Conservation (phyloP, 1,140 invertebrate species). For the Aphelinus atriplicis region DNA sequence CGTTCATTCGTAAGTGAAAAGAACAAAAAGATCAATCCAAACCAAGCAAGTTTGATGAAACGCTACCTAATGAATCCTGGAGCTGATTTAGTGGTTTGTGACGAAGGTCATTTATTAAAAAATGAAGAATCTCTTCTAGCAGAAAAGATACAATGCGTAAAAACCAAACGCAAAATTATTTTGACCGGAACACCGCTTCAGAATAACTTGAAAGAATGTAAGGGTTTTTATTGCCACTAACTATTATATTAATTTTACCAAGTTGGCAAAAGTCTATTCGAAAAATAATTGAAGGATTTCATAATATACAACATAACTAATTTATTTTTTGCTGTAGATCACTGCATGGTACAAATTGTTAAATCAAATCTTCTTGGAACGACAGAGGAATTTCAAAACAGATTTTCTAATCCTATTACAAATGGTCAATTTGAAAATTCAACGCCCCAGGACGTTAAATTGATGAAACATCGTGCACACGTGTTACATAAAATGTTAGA, state of each 20-base stretch:
- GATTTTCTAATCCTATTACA: slow-evolving; percentile 91
- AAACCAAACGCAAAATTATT: slow-evolving; percentile 82
- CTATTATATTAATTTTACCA: background rate
- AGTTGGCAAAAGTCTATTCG: too few species aligned
- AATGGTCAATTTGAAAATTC: slow-evolving; percentile 96
- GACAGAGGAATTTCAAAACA: slow-evolving; percentile 86
- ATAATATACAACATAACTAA: background rate
- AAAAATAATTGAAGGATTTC: background rate
- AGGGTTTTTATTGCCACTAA: slow-evolving; percentile 44
- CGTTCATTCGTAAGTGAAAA: slow-evolving; percentile 75
- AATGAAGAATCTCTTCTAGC: slow-evolving; percentile 86
- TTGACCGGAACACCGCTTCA: slow-evolving; percentile 95
- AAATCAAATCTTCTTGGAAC: slow-evolving; percentile 92
- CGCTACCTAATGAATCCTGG: slow-evolving; percentile 69
- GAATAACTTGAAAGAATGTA: slow-evolving; percentile 94
- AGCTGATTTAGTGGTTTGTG: slow-evolving; percentile 89
- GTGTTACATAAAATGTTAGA: slow-evolving; percentile 91
- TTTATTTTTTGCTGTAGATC: slow-evolving; percentile 71
- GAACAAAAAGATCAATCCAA: slow-evolving; percentile 70
- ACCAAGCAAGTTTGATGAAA: slow-evolving; percentile 64
- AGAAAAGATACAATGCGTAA: slow-evolving; percentile 81
- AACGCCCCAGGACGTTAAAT: slow-evolving; percentile 81
- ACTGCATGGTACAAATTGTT: slow-evolving; percentile 97
- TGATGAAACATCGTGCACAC: slow-evolving; percentile 95
- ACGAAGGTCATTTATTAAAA: slow-evolving; percentile 93